phyloP scores from a whole-genome alignment of 1,140 invertebrate genomes.

The Sinonovacula constricta region DNA sequence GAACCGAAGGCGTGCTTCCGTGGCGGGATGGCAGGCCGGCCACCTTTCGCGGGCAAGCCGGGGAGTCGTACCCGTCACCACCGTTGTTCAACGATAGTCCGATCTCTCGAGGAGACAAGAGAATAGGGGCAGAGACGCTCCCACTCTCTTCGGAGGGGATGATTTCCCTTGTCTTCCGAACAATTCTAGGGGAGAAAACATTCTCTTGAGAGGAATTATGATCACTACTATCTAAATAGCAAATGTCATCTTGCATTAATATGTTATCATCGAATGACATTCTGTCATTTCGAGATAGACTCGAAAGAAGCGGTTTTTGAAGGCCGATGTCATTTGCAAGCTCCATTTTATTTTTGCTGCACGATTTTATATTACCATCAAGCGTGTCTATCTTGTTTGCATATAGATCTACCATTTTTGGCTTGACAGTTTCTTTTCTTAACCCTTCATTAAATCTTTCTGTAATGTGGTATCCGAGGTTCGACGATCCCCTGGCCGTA shows the following conservation, averaged over 20 bases:
- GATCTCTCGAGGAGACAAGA: constrained; percentile 41
- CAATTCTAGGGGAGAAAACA: constrained; percentile 34
- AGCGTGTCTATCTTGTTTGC: no score
- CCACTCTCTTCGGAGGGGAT: constrained; percentile 52
- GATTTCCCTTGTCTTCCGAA: constrained; percentile 47
- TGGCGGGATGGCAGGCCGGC: constrained; percentile 28
- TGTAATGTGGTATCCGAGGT: no score
- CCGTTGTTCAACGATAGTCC: constrained; percentile 24
- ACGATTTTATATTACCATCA: no score
- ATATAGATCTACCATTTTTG: no score
- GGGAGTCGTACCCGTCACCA: constrained; percentile 37
- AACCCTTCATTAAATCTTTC: no score
- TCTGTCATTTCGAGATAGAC: constrained; percentile 36
- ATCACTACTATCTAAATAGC: constrained; percentile 46
- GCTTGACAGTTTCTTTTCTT: no score
- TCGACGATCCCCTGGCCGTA: no score
- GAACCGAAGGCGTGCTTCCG: constrained; percentile 43
- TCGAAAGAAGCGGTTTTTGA: no score
- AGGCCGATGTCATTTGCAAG: no score
- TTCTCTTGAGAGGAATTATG: constrained; percentile 50
- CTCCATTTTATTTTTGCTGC: no score
- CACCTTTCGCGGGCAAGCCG: constrained; percentile 8
- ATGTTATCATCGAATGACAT: constrained; percentile 48
- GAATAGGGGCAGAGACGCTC: constrained; percentile 46
- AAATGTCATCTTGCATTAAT: constrained; percentile 43